These are phyloP conservation scores for Mizuhopecten yessoensis DNA, from an alignment of 1,140 invertebrate genomes.

Conservation along the genomic window DNA sequence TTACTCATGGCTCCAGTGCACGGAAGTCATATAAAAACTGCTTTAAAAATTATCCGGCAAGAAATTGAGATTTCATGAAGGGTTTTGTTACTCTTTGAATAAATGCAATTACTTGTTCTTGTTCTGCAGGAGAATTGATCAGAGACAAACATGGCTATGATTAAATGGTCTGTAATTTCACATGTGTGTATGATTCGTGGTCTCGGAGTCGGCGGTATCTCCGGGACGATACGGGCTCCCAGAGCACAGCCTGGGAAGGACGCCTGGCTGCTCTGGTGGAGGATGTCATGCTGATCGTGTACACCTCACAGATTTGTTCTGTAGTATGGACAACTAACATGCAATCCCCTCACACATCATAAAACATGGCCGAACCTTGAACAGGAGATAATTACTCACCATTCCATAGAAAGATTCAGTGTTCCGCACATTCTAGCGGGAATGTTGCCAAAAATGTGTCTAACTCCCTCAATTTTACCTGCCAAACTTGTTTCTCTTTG, in stretches of 20 bases:
- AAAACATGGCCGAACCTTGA: slow-evolving; percentile 7
- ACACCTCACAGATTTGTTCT: background rate
- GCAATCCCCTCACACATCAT: slow-evolving; percentile 15
- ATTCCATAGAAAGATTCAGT: background rate
- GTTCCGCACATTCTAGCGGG: background rate
- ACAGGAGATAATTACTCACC: background rate
- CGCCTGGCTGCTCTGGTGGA: background rate
- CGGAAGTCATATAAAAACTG: background rate
- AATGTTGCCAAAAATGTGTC: background rate
- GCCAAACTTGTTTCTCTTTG: background rate
- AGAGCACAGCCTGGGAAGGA: background rate
- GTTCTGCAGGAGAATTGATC: slow-evolving; percentile 32
- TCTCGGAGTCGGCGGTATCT: background rate
- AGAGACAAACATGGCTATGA: slow-evolving; percentile 10
- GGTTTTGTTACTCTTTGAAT: slow-evolving; percentile 28
- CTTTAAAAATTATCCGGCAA: background rate
- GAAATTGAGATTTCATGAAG: slow-evolving; percentile 39
- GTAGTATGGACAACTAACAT: background rate
- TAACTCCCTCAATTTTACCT: background rate
- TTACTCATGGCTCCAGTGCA: background rate
- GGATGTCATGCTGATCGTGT: background rate
- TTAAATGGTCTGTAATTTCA: slow-evolving; percentile 35
- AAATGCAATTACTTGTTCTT: slow-evolving; percentile 32
- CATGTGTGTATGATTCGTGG: background rate
- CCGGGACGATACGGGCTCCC: background rate